Evolutionary conservation across 2,113 vertebrate genomes (phyloP), one percentile per base, ranked within the genome.

Genomic region (Leptocoma aspasia): DNA sequence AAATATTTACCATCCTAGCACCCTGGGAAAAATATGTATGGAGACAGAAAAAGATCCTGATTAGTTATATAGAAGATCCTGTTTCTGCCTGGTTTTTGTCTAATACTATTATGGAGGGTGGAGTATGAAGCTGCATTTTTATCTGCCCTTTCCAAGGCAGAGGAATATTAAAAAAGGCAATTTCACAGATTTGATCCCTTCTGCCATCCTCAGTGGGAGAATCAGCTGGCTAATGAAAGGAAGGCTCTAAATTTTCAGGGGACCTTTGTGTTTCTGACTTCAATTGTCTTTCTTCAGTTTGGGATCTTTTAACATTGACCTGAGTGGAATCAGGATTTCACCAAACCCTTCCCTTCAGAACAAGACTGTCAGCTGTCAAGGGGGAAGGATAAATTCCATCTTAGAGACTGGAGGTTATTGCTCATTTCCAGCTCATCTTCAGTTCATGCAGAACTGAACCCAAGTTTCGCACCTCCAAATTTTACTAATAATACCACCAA

Each of bases 1-100:
- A 96, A 95, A 96, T 94, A 96, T 93, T 96, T 97, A 93, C 94
- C 86, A 91, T 90, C 90, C 79, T 95, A 92, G 90, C 92, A 96
- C 92, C 95, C 95, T 96, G 82, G 94, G 95, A 97, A 96, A 96
- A 96, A 89, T 57, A 90, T 44, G 68, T 60, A 82, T 42, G 27
- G 88, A 97, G 95, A 95, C 90, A 96, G 92, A 93, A 92, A 90
- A 81, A 75, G 69, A 79, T 89, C 77, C 83, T 95, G 90, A 82
- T 93, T 92, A 96, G 94, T 82, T 90, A 65, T 50, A 86, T 49
- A 72, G 61, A 89, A 90, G 83, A 87, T 85, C 64, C 28, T 42
- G 53, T 61, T 94, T 93, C 86, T 78, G 93, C 93, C 92, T 96
- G 94, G 3, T 45, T 90, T 95, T 75, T 95, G 92, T 95, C 94